Percentiles rank a stretch among this genome's conserved stretches.
These are phyloP conservation scores for Bombus balteatus DNA, from an alignment of 1,140 invertebrate genomes.

Conservation along the genomic window DNA sequence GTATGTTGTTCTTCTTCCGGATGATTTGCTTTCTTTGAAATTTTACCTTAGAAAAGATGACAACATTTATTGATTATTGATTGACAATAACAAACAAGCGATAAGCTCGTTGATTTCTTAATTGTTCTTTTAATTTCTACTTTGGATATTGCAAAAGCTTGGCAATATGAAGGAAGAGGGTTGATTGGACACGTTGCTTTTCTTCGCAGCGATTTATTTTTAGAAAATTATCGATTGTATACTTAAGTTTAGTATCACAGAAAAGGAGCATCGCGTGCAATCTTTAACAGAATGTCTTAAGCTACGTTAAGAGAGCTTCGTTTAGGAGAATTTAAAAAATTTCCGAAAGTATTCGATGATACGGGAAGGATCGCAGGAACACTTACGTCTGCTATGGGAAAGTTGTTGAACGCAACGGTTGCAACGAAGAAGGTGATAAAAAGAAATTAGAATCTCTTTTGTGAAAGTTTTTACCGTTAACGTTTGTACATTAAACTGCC, in stretches of 20 bases:
- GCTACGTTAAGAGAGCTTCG: not conserved
- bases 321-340: not conserved
- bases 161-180: no score
- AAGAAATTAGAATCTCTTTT: not conserved
- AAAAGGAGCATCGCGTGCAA: no score
- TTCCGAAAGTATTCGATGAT: not conserved
- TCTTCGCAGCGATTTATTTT: no score
- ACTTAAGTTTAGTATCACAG: no score
- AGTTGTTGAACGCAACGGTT: not conserved
- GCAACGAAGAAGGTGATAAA: not conserved
- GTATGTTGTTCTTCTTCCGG: not conserved
- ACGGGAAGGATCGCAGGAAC: not conserved
- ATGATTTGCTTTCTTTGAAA: not conserved
- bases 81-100: not conserved
- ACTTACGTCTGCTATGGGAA: no score
- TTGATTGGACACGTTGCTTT: no score
- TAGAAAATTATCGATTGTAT: no score
- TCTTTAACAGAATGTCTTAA: not conserved
- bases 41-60: not conserved
- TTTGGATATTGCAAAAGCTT: no score
- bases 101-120: not conserved
- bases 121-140: not conserved
- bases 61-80: not conserved
- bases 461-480: conserved; percentile 10
- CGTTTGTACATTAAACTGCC: not conserved